Conservation (phyloP, 2,797 vertebrate genomes). For the Peromyscus attwateri region DNA sequence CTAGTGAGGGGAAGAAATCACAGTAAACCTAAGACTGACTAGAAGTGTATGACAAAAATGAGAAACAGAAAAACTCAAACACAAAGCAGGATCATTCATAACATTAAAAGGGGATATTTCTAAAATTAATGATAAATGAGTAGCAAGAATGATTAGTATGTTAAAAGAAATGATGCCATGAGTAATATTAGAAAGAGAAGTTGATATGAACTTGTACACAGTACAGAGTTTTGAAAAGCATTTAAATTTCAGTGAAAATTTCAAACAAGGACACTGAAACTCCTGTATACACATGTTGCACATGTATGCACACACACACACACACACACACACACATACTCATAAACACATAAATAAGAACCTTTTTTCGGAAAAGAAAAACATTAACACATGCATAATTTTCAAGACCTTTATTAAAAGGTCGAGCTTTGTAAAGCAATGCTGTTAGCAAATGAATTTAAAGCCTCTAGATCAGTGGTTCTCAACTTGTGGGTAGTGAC, state of each 20-base stretch:
- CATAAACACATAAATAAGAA: background rate
- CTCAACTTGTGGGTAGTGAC: background rate
- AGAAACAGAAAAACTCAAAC: slow-evolving; percentile 28
- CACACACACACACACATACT: too few species aligned
- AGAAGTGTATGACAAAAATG: background rate
- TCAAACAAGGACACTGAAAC: background rate
- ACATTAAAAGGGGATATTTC: slow-evolving; percentile 13
- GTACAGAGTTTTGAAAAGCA: background rate
- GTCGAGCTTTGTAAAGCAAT: background rate
- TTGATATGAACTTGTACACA: background rate
- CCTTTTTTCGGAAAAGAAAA: background rate
- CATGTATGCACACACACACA: background rate
- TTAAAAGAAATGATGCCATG: slow-evolving; percentile 25
- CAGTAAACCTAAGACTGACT: slow-evolving; percentile 23
- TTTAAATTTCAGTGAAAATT: background rate
- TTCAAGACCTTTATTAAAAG: slow-evolving; percentile 24
- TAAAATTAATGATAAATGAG: background rate
- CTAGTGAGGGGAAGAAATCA: background rate
- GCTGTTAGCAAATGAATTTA: background rate
- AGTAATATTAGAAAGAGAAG: background rate
- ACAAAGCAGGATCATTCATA: background rate
- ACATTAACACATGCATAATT: slow-evolving; percentile 8
- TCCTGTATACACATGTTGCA: background rate
- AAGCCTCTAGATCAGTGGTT: background rate
- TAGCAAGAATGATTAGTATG: background rate